A percentile compares a stretch with the other conserved stretches of the same genome.
These are phyloP conservation scores for Calidris pygmaea DNA, from an alignment of 2,113 vertebrate genomes.

Conservation along the genomic window DNA sequence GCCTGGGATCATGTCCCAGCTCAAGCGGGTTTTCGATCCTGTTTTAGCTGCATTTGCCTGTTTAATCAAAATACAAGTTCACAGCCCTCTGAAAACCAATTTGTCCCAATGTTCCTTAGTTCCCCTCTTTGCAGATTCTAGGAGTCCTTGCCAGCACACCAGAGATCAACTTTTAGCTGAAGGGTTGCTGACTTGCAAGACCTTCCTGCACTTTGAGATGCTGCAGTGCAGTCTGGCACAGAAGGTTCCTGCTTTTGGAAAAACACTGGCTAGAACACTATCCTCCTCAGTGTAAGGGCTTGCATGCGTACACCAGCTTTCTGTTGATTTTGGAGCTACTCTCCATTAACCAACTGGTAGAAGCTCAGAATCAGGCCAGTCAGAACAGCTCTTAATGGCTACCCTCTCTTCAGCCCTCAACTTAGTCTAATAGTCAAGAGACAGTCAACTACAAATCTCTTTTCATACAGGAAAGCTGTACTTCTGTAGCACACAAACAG, in stretches of 20 bases:
- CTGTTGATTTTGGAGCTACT: not conserved
- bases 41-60: slow-evolving; percentile 10
- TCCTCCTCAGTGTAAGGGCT: not conserved
- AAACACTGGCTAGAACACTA: not conserved
- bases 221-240: slow-evolving; percentile 51
- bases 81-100: not conserved
- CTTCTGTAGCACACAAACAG: not conserved
- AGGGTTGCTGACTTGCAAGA: slow-evolving; percentile 27
- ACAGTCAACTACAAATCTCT: not conserved
- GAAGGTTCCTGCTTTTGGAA: slow-evolving; percentile 44
- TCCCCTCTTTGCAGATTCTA: not conserved
- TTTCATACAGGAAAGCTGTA: slow-evolving; percentile 6
- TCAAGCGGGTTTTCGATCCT: not conserved
- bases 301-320: not conserved
- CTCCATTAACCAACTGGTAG: not conserved
- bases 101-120: not conserved
- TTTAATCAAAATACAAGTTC: slow-evolving; percentile 15
- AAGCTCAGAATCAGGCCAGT: not conserved
- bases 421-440: not conserved
- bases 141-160: slow-evolving; percentile 15
- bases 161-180: slow-evolving; percentile 11
- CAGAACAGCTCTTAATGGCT: not conserved
- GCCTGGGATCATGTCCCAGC: not conserved
- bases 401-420: not conserved
- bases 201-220: not conserved